Conservation (phyloP, 2,797 vertebrate genomes). For the Gila robusta region DNA sequence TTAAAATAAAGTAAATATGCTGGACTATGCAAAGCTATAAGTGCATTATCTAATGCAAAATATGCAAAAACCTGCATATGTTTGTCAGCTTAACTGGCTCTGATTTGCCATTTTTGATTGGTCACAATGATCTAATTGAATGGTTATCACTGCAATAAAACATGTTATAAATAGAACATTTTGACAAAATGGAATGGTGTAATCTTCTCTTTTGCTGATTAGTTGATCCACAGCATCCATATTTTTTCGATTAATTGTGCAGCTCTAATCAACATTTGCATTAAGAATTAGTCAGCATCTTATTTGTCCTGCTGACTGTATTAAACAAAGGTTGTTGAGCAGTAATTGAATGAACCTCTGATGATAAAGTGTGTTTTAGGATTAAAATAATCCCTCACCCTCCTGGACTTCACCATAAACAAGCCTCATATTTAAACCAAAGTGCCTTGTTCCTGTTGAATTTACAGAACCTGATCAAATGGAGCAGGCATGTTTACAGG, state of each 20-base stretch:
- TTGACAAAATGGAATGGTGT: neutral
- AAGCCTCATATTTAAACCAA: conserved; percentile 36
- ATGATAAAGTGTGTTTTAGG: conserved; percentile 43
- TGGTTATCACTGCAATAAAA: neutral
- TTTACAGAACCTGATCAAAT: conserved; percentile 10
- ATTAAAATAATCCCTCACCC: conserved; percentile 46
- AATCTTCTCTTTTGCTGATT: neutral
- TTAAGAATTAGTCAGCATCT: conserved; percentile 17
- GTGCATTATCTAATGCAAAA: neutral
- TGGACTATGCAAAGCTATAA: neutral
- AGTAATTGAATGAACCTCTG: conserved; percentile 34
- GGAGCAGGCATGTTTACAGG: neutral
- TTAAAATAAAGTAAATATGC: neutral
- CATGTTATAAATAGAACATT: neutral
- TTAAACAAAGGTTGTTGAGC: conserved; percentile 10
- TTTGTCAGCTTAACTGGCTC: neutral
- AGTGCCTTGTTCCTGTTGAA: conserved; percentile 17
- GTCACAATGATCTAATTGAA: neutral
- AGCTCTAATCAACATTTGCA: conserved; percentile 22
- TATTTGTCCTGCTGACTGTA: conserved; percentile 29
- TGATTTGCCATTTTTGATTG: neutral
- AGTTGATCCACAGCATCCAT: neutral
- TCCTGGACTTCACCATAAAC: conserved; percentile 33
- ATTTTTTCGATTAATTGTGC: neutral
- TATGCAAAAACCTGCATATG: neutral